Evolutionary conservation across 2,797 vertebrate genomes (phyloP).

Genomic region (Melanotaenia boesemani): DNA sequence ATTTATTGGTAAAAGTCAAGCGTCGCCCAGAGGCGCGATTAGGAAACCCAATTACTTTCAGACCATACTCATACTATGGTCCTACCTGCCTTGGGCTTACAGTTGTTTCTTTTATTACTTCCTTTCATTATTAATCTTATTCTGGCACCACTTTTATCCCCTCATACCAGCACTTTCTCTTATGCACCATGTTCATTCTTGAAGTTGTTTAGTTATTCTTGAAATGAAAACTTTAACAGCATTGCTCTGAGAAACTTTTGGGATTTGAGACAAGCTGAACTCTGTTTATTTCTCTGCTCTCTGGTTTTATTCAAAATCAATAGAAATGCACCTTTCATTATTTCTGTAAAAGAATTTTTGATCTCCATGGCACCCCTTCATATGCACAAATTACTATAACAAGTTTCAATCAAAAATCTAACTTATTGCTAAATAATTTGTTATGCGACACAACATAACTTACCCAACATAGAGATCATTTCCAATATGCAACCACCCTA

Average conservation of each 20-base stretch:
- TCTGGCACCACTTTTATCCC: slow-evolving; percentile 64
- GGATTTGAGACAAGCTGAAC: neutral
- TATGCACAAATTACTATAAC: neutral
- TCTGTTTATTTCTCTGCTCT: slow-evolving; percentile 15
- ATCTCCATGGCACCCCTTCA: neutral
- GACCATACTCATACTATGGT: slow-evolving; percentile 71
- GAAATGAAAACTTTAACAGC: slow-evolving; percentile 10
- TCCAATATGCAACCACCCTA: neutral
- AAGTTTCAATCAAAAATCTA: neutral
- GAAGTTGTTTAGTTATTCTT: slow-evolving; percentile 29
- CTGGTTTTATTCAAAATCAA: slow-evolving; percentile 35
- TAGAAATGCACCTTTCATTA: slow-evolving; percentile 29
- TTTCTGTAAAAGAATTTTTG: slow-evolving; percentile 10
- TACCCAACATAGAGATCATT: neutral
- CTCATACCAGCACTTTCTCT: slow-evolving; percentile 20
- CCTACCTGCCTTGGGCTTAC: slow-evolving; percentile 76
- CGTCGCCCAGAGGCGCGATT: slow-evolving; percentile 83
- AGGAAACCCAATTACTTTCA: slow-evolving; percentile 85
- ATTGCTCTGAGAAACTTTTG: slow-evolving; percentile 5
- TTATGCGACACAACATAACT: neutral
- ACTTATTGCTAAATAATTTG: neutral
- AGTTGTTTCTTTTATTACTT: slow-evolving; percentile 84
- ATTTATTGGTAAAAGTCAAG: slow-evolving; percentile 84
- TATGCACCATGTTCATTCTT: slow-evolving; percentile 19
- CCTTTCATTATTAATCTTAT: slow-evolving; percentile 79